Conservation (phyloP, 2,888 invertebrate genomes). For the Meloe dianella region DNA sequence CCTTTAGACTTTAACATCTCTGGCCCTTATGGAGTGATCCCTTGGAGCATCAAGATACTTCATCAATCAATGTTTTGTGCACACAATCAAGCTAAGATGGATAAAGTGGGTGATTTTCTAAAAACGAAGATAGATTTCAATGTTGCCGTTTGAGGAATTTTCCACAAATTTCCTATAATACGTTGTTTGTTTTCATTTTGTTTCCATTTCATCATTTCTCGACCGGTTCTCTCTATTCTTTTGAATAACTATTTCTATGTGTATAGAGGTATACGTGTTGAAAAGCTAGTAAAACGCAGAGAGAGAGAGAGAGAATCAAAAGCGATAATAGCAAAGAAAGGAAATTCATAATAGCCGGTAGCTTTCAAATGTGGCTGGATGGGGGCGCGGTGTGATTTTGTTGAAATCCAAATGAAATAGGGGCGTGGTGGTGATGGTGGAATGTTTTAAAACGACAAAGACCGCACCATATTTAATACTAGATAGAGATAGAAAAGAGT, state of each 20-base stretch:
- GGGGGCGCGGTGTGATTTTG: background rate
- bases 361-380: slow-evolving; percentile 1
- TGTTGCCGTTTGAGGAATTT: background rate
- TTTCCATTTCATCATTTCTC: background rate
- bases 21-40: background rate
- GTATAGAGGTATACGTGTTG: background rate
- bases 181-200: background rate
- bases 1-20: background rate
- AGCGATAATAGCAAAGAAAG: slow-evolving; percentile 1
- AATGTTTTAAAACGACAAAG: background rate
- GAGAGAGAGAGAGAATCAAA: background rate
- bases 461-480: background rate
- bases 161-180: no score
- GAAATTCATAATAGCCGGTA: slow-evolving; percentile 7
- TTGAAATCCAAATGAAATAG: background rate
- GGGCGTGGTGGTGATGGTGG: background rate
- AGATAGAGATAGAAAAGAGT: background rate
- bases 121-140: slow-evolving; percentile 3
- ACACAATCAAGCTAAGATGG: background rate
- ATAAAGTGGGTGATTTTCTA: background rate
- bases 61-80: slow-evolving; percentile 3
- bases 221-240: background rate
- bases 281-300: background rate
- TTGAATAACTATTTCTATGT: background rate
- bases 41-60: background rate